phyloP scores from a whole-genome alignment of 2,888 invertebrate genomes.

The Cylindroiulus punctatus region DNA sequence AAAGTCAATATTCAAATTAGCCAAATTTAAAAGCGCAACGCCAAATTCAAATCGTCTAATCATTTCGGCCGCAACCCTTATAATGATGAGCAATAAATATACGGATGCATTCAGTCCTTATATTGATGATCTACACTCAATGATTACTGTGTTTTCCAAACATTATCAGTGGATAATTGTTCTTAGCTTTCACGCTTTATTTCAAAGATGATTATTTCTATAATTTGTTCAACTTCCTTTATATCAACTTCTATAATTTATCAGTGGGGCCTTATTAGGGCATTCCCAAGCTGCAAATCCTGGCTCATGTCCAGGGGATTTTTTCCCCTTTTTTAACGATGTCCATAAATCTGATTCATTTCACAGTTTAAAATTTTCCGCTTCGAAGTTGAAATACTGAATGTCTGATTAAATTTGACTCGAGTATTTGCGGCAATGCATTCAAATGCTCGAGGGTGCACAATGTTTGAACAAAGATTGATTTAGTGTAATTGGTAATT shows the following conservation, averaged over 20 bases:
- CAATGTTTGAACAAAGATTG: too few relatives aligned
- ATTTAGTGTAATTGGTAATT: too few relatives aligned
- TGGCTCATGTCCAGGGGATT: not conserved
- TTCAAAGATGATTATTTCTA: not conserved
- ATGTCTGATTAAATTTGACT: not conserved
- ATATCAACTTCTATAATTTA: not conserved
- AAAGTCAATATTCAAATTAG: too few relatives aligned
- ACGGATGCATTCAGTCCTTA: not conserved
- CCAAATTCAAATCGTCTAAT: too few relatives aligned
- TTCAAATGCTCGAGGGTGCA: too few relatives aligned
- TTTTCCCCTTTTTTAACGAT: not conserved
- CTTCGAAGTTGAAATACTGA: not conserved
- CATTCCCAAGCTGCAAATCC: not conserved
- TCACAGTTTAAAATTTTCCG: not conserved
- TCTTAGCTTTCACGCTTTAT: not conserved
- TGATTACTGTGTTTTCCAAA: too few relatives aligned
- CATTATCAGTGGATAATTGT: not conserved
- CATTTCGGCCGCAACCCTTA: too few relatives aligned
- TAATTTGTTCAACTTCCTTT: not conserved
- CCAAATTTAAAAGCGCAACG: too few relatives aligned
- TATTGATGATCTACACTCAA: not conserved
- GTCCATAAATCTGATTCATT: not conserved
- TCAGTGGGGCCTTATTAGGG: not conserved
- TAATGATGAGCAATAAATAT: not conserved
- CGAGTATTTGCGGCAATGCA: too few relatives aligned